These are phyloP conservation scores for Planococcus citri DNA, from an alignment of 1,140 invertebrate species.

Conservation along the genomic window DNA sequence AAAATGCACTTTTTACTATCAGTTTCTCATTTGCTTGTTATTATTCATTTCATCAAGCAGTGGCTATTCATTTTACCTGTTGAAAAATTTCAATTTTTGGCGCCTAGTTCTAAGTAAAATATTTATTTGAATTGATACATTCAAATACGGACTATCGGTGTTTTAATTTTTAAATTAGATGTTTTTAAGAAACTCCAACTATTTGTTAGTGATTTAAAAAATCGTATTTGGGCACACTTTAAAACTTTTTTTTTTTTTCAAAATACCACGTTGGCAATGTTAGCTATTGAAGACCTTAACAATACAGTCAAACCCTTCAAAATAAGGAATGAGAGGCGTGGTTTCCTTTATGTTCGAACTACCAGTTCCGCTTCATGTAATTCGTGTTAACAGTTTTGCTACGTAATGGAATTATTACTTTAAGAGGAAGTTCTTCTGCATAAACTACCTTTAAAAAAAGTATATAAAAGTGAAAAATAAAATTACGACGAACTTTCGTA, in stretches of 20 bases:
- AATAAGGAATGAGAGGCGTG: slow-evolving; percentile 6
- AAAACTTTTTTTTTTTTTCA: background rate
- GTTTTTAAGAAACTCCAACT: too few relatives aligned
- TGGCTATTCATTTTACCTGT: too few relatives aligned
- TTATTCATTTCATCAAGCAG: too few relatives aligned
- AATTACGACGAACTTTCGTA: background rate
- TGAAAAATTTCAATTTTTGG: too few relatives aligned
- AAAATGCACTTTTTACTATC: too few relatives aligned
- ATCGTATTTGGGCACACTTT: background rate
- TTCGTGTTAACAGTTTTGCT: background rate
- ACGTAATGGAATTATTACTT: background rate
- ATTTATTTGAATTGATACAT: too few relatives aligned
- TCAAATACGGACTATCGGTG: too few relatives aligned
- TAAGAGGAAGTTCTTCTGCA: slow-evolving; percentile 2
- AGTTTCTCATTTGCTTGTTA: too few relatives aligned
- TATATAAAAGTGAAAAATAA: background rate
- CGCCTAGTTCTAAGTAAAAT: too few relatives aligned
- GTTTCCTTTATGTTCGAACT: background rate
- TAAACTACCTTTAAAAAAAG: background rate
- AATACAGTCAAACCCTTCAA: background rate
- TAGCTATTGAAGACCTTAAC: background rate
- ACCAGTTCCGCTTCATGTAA: slow-evolving; percentile 6
- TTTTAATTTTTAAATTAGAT: too few relatives aligned
- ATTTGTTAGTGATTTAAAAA: too few relatives aligned
- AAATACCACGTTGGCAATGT: background rate